Percentiles rank a stretch among this genome's conserved stretches.
Conservation (phyloP, 2,797 vertebrate species). For the Carduelis carduelis region DNA sequence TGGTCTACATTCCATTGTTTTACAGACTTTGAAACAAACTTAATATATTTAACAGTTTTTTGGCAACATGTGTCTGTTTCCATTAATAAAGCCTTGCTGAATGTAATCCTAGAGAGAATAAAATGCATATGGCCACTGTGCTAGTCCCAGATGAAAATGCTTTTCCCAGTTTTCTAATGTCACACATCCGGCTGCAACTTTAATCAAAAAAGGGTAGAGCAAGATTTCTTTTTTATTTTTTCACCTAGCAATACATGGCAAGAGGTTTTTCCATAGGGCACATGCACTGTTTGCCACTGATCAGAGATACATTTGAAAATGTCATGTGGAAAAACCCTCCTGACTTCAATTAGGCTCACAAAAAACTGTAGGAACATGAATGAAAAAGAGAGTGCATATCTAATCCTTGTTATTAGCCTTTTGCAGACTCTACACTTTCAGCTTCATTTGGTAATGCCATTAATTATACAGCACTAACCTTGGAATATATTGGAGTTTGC, state of each 20-base stretch:
- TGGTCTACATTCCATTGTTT: not conserved
- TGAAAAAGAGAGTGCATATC: constrained; percentile 18
- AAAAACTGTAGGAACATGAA: constrained; percentile 16
- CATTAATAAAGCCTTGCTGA: not conserved
- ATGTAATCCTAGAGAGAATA: not conserved
- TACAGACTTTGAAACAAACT: not conserved
- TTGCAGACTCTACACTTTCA: constrained; percentile 59
- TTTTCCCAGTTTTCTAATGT: not conserved
- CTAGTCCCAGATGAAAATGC: not conserved
- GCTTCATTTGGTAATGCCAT: constrained; percentile 49
- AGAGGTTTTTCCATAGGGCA: not conserved
- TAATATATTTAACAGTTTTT: not conserved
- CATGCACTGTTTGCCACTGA: not conserved
- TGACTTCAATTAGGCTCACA: constrained; percentile 36
- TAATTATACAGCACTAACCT: constrained; percentile 65
- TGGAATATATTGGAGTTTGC: constrained; percentile 21
- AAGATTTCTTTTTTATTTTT: not conserved
- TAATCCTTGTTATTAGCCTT: constrained; percentile 56
- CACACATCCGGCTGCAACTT: not conserved
- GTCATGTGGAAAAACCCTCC: constrained; percentile 6
- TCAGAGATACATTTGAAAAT: constrained; percentile 10
- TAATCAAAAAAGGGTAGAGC: not conserved
- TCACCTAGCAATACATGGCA: not conserved
- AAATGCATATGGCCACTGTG: not conserved
- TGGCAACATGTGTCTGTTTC: not conserved